Conservation (phyloP, 2,888 invertebrate genomes). For the Leptogaster cylindrica region DNA sequence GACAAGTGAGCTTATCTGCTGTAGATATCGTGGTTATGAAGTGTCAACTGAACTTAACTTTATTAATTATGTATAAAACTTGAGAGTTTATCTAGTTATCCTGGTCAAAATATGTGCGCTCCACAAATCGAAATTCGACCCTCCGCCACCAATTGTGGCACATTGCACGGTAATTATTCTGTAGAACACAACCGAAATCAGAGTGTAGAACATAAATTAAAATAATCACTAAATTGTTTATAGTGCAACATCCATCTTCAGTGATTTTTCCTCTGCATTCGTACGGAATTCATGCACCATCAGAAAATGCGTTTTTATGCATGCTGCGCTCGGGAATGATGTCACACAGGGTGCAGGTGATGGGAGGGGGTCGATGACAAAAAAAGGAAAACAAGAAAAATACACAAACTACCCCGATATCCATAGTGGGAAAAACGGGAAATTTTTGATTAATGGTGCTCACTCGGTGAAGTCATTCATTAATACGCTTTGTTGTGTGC, state of each 20-base stretch:
- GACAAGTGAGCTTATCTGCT: slow-evolving; percentile 20
- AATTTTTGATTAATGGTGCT: slow-evolving; percentile 33
- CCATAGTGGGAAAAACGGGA: slow-evolving; percentile 4
- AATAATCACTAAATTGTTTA: slow-evolving; percentile 10
- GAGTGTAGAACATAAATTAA: too few species aligned
- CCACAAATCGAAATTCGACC: background rate
- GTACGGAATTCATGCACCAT: slow-evolving; percentile 17
- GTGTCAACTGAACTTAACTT: slow-evolving; percentile 33
- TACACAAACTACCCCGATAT: background rate
- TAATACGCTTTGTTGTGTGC: slow-evolving; percentile 7
- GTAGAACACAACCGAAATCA: slow-evolving; percentile 9
- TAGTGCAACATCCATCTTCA: slow-evolving; percentile 6
- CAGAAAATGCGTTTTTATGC: slow-evolving; percentile 21
- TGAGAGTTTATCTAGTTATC: slow-evolving; percentile 25
- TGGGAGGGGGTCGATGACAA: too few species aligned
- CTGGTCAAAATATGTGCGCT: slow-evolving; percentile 13
- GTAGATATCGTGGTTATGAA: slow-evolving; percentile 24
- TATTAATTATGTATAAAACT: slow-evolving; percentile 36
- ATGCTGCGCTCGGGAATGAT: slow-evolving; percentile 5
- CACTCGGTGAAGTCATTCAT: slow-evolving; percentile 27
- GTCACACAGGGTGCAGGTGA: slow-evolving; percentile 4
- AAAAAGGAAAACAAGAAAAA: background rate
- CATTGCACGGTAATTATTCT: background rate
- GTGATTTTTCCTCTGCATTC: slow-evolving; percentile 4
- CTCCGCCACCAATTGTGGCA: background rate